phyloP scores from a whole-genome alignment of 2,888 invertebrate species.

The Melanargia galathea region DNA sequence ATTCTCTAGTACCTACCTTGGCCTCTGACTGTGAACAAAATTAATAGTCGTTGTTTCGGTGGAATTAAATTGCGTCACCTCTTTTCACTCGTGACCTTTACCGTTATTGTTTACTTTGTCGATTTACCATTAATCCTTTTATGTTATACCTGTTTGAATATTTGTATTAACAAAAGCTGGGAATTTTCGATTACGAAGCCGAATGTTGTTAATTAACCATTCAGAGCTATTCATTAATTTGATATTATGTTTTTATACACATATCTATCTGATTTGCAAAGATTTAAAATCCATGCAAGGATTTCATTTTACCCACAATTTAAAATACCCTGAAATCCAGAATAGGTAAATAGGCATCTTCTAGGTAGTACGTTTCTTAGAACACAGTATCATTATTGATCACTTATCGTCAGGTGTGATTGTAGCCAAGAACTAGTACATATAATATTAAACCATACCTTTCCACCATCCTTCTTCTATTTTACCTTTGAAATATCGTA shows the following conservation, averaged over 20 bases:
- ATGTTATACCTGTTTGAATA: neutral
- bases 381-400: too few species aligned
- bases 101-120: constrained; percentile 15
- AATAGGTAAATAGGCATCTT: neutral
- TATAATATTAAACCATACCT: neutral
- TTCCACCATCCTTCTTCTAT: neutral
- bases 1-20: constrained; percentile 55
- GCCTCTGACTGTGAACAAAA: constrained; percentile 63
- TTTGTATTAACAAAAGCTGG: neutral
- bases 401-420: neutral
- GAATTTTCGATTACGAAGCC: neutral
- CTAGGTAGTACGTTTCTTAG: neutral
- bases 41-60: constrained; percentile 52
- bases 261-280: neutral
- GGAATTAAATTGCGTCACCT: constrained; percentile 20
- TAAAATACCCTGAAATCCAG: too few species aligned
- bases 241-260: neutral
- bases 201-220: neutral
- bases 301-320: neutral
- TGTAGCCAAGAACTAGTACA: neutral
- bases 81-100: constrained; percentile 21
- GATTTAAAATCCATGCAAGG: neutral
- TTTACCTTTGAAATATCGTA: neutral
- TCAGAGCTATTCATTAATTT: neutral
- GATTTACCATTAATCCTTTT: constrained; percentile 3